These are phyloP conservation scores for Drosophila ficusphila DNA, from an alignment of 1,140 invertebrate genomes.

Conservation along the genomic window DNA sequence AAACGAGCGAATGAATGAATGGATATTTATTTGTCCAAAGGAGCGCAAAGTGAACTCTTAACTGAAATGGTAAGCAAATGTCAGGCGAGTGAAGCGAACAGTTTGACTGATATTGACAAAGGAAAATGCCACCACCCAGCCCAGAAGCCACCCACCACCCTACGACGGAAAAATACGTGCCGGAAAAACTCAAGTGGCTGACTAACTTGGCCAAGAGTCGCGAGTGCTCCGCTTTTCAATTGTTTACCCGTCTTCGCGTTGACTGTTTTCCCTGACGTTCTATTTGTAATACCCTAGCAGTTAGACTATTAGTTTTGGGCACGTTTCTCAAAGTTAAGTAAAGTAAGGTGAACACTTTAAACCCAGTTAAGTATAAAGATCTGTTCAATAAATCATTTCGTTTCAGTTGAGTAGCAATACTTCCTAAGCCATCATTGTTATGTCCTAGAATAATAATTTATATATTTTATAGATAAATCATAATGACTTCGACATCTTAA, in stretches of 20 bases:
- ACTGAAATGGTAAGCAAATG: conserved; percentile 45
- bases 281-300: conserved; percentile 6
- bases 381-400: too few relatives aligned
- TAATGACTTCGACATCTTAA: too few relatives aligned
- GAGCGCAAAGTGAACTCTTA: conserved; percentile 16
- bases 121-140: conserved; percentile 27
- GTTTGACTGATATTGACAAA: conserved; percentile 58
- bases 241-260: conserved; percentile 31
- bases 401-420: too few relatives aligned
- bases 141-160: neutral
- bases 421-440: too few relatives aligned
- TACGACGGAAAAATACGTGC: conserved; percentile 18
- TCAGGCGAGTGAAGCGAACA: conserved; percentile 25
- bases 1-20: conserved; percentile 46
- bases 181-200: conserved; percentile 37
- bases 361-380: too few relatives aligned
- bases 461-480: too few relatives aligned
- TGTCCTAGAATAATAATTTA: too few relatives aligned
- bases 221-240: conserved; percentile 24
- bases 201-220: conserved; percentile 31
- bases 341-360: too few relatives aligned
- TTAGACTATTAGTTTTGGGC: too few relatives aligned
- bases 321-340: too few relatives aligned
- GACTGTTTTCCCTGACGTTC: conserved; percentile 18
- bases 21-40: conserved; percentile 37